Evolutionary conservation across 2,113 vertebrate species (phyloP).

Genomic region (Pterocles burchelli): DNA sequence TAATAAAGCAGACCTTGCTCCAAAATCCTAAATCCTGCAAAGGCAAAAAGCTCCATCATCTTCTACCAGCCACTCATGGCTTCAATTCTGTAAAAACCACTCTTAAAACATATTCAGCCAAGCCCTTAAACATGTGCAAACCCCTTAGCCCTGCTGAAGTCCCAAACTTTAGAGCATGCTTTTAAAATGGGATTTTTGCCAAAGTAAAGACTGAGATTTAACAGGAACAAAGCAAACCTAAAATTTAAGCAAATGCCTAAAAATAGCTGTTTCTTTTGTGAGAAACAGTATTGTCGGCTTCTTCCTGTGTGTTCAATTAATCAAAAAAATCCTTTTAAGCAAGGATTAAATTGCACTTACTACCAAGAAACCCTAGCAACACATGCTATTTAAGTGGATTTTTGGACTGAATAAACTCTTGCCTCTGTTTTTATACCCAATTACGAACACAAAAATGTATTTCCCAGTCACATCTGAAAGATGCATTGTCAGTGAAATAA

Average conservation of each 20-base stretch:
- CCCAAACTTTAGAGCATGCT: not conserved
- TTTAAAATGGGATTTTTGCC: not conserved
- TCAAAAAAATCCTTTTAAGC: slow-evolving; percentile 5
- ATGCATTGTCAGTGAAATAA: not conserved
- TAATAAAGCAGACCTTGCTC: not conserved
- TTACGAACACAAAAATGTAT: not conserved
- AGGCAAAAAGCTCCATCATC: not conserved
- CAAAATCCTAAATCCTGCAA: not conserved
- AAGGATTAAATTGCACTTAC: slow-evolving; percentile 33
- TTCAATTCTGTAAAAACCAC: not conserved
- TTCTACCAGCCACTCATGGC: not conserved
- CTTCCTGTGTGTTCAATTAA: slow-evolving; percentile 57
- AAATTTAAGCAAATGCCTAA: slow-evolving; percentile 49
- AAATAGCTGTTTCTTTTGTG: slow-evolving; percentile 40
- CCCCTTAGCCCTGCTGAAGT: not conserved
- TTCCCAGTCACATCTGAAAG: not conserved
- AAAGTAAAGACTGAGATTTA: slow-evolving; percentile 17
- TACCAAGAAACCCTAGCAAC: slow-evolving; percentile 1
- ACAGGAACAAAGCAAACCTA: slow-evolving; percentile 35
- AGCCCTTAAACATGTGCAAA: not conserved
- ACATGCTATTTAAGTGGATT: not conserved
- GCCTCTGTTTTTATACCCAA: not conserved
- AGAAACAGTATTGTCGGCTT: not conserved
- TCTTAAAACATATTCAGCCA: not conserved
- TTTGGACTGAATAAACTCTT: not conserved